Base-by-base conservation (phyloP, 2,113 vertebrate species). In the Onychostoma macrolepis region DNA sequence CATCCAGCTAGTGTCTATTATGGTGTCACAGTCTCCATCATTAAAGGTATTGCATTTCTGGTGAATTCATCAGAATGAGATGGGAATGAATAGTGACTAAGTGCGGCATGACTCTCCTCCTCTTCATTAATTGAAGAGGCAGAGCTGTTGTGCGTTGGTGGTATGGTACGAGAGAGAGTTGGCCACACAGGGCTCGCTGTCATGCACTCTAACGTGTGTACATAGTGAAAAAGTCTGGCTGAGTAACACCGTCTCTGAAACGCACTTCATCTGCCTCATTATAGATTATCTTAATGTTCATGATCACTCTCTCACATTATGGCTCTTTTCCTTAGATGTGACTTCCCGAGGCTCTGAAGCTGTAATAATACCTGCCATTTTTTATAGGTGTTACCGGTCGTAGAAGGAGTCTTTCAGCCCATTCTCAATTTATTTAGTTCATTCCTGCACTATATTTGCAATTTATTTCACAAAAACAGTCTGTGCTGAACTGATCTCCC, bases 91-190 rank as follows among this genome's bases (percentile, higher is more conserved):
- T 74, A 26, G 45, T 63, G 71, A 72, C 58, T 76, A 81, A 84
- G 82, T 76, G 82, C 33, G 21, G 67, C 81, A 72, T 36, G 69
- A 56, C 17, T 87, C 38, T 43, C 83, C 81, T 83, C 81, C 83
- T 84, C 83, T 84, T 84, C 83, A 74, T 84, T 58, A 84, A 84
- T 84, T 84, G 83, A 84, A 84, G 83, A 84, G 69, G 69, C 58
- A 9, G 69, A 53, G 85, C 76, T 65, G 63, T 61, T 12, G 33
- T 24, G 69, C 61, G 78, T 83, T 78, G 82, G 77, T 21, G 75
- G 38, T 69, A 28, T 7, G 7, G 84, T 82, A 86, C 38, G 33
- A 74, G 83, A 53, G 81, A 56, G 69, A 84, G 83, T 74, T 45
- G 26, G 43, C 56, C 41, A 75, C 48, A 50, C 45, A 26, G 45